phyloP scores from a whole-genome alignment of 2,113 vertebrate genomes.

The Gavia stellata region DNA sequence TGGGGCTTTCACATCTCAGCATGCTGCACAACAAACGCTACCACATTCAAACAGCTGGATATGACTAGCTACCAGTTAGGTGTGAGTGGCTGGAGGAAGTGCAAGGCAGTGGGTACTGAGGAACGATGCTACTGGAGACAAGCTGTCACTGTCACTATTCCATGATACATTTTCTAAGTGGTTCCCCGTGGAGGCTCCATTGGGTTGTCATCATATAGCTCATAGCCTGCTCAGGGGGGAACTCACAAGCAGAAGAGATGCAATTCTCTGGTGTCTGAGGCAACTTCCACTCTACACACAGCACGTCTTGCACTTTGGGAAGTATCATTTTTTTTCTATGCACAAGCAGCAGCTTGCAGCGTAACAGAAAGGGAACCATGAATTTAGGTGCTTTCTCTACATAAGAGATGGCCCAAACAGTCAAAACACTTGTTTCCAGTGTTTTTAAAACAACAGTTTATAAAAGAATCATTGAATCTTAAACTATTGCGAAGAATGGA shows the following conservation, averaged over 20 bases:
- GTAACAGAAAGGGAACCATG: neutral
- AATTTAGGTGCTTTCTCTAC: neutral
- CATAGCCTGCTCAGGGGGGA: neutral
- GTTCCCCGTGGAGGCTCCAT: neutral
- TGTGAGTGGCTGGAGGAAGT: neutral
- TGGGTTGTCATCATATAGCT: neutral
- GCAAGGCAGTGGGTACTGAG: neutral
- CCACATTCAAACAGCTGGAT: neutral
- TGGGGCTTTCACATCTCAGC: neutral
- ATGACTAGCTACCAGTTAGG: neutral
- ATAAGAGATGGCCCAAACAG: neutral
- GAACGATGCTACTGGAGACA: neutral
- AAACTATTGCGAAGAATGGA: neutral
- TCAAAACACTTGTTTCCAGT: neutral
- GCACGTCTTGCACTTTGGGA: neutral
- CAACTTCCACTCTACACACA: neutral
- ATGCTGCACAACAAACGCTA: neutral
- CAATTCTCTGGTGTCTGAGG: neutral
- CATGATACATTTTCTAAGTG: neutral
- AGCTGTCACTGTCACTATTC: neutral
- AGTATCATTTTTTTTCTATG: neutral
- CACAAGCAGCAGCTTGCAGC: neutral
- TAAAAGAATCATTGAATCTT: neutral
- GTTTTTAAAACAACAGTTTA: neutral
- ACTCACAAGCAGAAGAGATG: neutral